Base-by-base conservation (phyloP, 2,888 invertebrate species). In the Sinohyriopsis cumingii region DNA sequence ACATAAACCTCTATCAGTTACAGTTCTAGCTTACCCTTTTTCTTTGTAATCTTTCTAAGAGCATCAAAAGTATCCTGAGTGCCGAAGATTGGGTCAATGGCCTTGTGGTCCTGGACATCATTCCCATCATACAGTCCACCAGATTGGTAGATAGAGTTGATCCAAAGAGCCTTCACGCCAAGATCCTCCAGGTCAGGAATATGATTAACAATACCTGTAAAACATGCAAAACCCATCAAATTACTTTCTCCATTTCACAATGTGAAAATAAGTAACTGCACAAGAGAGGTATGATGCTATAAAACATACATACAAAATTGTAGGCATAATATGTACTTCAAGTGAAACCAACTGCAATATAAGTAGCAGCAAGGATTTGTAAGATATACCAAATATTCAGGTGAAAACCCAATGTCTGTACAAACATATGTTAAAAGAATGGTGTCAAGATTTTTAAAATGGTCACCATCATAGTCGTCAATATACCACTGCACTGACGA, bases 31-130 rank as follows among this genome's bases (percentile, higher is more conserved):
- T 57, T 77, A 87, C 87, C 84, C 65, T 83, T 82, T 67, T 87
- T 86, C 63, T 87, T 87, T 45, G 84, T 77, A 54, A 77, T 78
- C 67, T 85, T 84, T 5, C 89, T 68, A 33, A 90, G 83, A 3
- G 67, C 59, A 15, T 84, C 82, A 67, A 96, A 94, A 86, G 95
- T 94, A 0, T 91, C 91, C 88, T 95, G 90, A 0, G 93, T 94
- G 0, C 96, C 96, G 84, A 94, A 95, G 66, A 92, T 92, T 0
- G 93, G 88, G 80, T 95, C 93, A 56, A 96, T 93, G n/a, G 92
- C 91, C 70, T 91, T 93, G 89, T 94, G 95, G 90, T 96, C 92
- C 53, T 94, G 71, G 81, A 96, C 94, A 85, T 96, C 96, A 83
- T 96, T 95, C 0, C 96, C 96, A 86, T 94, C 94, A 90, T 96